phyloP scores from a whole-genome alignment of 1,140 invertebrate genomes.

The Philotrypesis tridentata region DNA sequence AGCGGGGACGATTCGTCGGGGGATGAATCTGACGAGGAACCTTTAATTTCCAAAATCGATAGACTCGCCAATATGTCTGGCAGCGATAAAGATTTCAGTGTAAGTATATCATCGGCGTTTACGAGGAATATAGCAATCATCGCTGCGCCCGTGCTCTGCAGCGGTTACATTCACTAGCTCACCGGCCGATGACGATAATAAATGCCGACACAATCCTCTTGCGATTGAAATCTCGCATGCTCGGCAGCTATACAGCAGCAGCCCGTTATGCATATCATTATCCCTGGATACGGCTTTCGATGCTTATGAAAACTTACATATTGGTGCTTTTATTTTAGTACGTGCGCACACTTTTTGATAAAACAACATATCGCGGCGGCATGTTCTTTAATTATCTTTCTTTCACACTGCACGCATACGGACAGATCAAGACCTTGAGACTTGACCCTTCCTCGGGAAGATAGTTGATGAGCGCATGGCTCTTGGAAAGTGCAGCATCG shows the following conservation, averaged over 20 bases:
- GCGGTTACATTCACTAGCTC: too few relatives aligned
- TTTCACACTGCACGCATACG: neutral
- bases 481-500: conserved; percentile 13
- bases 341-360: neutral
- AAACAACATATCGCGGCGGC: neutral
- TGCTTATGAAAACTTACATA: too few relatives aligned
- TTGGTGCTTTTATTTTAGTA: neutral
- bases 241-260: too few relatives aligned
- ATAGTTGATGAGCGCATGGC: conserved; percentile 18
- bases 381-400: neutral
- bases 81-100: conserved; percentile 59
- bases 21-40: conserved; percentile 55
- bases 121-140: too few relatives aligned
- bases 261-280: too few relatives aligned
- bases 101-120: too few relatives aligned
- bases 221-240: neutral
- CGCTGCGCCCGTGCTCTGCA: too few relatives aligned
- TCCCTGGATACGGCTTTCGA: too few relatives aligned
- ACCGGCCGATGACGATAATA: too few relatives aligned
- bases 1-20: conserved; percentile 39
- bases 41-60: conserved; percentile 54
- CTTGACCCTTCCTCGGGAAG: conserved; percentile 39
- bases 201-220: too few relatives aligned
- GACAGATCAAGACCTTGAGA: conserved; percentile 31
- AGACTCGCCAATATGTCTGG: conserved; percentile 53